Conservation (phyloP, 2,888 invertebrate genomes). For the Ferdinandea cuprea region DNA sequence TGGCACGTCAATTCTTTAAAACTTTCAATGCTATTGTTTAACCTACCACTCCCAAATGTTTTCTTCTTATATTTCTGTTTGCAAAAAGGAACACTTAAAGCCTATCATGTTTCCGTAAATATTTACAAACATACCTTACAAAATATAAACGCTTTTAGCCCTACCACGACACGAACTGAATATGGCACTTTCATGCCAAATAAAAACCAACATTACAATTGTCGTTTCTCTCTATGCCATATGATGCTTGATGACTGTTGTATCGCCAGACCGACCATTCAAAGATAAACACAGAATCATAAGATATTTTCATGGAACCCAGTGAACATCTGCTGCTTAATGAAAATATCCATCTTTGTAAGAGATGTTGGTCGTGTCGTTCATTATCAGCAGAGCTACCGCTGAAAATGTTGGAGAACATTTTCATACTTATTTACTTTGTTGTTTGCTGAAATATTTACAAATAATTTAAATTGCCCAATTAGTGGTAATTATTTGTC, state of each 20-base stretch:
- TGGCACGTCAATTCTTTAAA: not conserved
- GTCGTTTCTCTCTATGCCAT: conserved; percentile 39
- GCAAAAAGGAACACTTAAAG: not conserved
- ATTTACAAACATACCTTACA: conserved; percentile 25
- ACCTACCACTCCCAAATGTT: not conserved
- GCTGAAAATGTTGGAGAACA: too few species aligned
- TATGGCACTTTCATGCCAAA: conserved; percentile 17
- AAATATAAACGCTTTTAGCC: conserved; percentile 28
- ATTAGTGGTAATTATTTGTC: too few species aligned
- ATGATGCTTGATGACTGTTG: conserved; percentile 43
- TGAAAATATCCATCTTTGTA: conserved; percentile 18
- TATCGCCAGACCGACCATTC: conserved; percentile 30
- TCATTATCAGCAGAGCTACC: conserved; percentile 5
- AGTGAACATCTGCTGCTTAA: conserved; percentile 35
- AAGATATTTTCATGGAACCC: conserved; percentile 19
- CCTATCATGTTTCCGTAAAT: conserved; percentile 30
- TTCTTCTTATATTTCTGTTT: not conserved
- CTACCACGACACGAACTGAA: conserved; percentile 4
- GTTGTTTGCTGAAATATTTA: too few species aligned
- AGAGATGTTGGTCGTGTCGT: not conserved
- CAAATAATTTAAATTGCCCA: too few species aligned
- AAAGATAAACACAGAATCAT: conserved; percentile 6
- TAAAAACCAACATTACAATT: conserved; percentile 33
- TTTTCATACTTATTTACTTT: too few species aligned
- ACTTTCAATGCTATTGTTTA: not conserved